A percentile compares a stretch with the other conserved stretches of the same genome.
Conservation (phyloP, 1,140 invertebrate genomes). For the Hypothenemus hampei region DNA sequence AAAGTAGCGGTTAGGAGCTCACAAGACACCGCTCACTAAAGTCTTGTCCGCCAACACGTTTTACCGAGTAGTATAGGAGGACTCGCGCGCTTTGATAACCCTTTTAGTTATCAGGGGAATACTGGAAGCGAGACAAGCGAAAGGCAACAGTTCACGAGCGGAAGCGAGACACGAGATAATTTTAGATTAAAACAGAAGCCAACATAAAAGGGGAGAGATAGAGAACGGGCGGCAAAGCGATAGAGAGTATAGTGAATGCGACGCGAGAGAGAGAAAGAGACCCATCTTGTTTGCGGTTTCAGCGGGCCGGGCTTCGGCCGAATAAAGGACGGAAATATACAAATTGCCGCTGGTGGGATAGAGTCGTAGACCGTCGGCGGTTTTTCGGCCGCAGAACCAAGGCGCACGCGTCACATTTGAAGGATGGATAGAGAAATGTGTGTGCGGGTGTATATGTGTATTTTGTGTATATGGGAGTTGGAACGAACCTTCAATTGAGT, state of each 20-base stretch:
- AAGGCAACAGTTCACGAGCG: slow-evolving; percentile 2
- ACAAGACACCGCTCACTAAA: slow-evolving; percentile 29
- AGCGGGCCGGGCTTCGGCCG: slow-evolving; percentile 42
- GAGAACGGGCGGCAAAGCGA: slow-evolving; percentile 40
- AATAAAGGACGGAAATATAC: slow-evolving; percentile 43
- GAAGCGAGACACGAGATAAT: slow-evolving; percentile 34
- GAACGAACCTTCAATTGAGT: too few relatives aligned
- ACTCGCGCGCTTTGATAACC: slow-evolving; percentile 45
- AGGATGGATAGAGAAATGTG: slow-evolving; percentile 41
- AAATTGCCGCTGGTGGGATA: slow-evolving; percentile 35
- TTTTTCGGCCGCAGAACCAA: slow-evolving; percentile 39
- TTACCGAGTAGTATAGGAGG: slow-evolving; percentile 34
- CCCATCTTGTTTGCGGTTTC: slow-evolving; percentile 42
- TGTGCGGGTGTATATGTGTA: too few relatives aligned
- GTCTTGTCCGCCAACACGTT: slow-evolving; percentile 34
- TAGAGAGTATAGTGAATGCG: slow-evolving; percentile 32
- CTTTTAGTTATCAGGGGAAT: slow-evolving; percentile 46
- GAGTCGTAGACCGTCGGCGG: slow-evolving; percentile 33
- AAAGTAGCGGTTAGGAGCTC: slow-evolving; percentile 23
- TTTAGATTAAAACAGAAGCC: slow-evolving; percentile 47
- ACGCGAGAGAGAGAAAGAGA: slow-evolving; percentile 36
- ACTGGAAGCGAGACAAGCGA: slow-evolving; percentile 23
- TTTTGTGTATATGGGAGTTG: too few relatives aligned
- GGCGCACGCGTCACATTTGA: slow-evolving; percentile 44
- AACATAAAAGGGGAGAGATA: too few relatives aligned